Conservation (phyloP, 2,888 invertebrate genomes). For the Synergus itoensis region DNA sequence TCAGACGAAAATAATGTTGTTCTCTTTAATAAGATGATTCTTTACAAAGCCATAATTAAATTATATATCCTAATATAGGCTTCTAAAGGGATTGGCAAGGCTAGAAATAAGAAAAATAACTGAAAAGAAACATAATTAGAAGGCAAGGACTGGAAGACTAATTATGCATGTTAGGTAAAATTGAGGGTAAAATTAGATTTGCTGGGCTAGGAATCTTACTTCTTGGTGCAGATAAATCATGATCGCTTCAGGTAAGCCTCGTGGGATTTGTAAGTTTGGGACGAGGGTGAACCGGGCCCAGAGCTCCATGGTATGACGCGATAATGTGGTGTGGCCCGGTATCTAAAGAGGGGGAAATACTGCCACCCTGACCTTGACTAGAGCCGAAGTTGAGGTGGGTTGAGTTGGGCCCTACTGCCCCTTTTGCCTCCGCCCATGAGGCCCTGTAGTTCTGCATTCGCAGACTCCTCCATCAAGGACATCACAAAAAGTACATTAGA, state of each 20-base stretch:
- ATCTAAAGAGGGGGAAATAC: conserved; percentile 43
- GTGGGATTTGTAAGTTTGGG: conserved; percentile 49
- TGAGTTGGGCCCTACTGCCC: conserved; percentile 67
- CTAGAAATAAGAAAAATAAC: too few species aligned
- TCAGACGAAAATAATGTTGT: too few species aligned
- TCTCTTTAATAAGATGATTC: too few species aligned
- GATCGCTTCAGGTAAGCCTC: conserved; percentile 49
- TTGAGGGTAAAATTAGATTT: background rate
- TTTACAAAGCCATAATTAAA: too few species aligned
- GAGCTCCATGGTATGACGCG: conserved; percentile 69
- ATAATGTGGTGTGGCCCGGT: conserved; percentile 64
- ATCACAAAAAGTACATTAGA: conserved; percentile 78
- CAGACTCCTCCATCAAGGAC: conserved; percentile 78
- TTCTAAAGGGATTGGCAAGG: too few species aligned
- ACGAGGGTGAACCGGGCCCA: conserved; percentile 58
- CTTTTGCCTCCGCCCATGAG: conserved; percentile 58
- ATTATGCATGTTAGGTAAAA: conserved; percentile 6
- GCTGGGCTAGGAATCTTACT: background rate
- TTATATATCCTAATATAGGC: too few species aligned
- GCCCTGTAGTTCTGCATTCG: conserved; percentile 77
- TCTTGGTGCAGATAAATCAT: conserved; percentile 18
- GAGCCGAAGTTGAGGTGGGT: conserved; percentile 76
- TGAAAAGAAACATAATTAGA: background rate
- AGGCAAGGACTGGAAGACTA: background rate
- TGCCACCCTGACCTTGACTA: conserved; percentile 76